Evolutionary conservation across 64 coral and sea anemone genomes (phyloP), one percentile per base, ranked within the genome.

Genomic region (Montipora foliosa): DNA sequence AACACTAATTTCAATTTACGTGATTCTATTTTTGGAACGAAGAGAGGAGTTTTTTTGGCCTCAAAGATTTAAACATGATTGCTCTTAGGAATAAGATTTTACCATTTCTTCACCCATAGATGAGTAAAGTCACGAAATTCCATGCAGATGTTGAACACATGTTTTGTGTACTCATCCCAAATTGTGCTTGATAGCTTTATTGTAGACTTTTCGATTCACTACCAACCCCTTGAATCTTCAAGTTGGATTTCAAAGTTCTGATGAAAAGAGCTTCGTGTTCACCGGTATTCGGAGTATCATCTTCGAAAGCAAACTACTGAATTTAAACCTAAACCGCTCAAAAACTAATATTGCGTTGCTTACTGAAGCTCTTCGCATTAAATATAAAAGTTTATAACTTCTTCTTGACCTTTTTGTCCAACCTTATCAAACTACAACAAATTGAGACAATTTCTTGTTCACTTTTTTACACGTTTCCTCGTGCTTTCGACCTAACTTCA

Each of bases 11-110:
- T 2, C 1, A 5, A 70, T 71, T 86, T 86, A 44, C 82, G 82
- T 86, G 82, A 86, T 86, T 72, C 66, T 86, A 70, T 86, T 86
- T 86, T 86, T 71, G 66, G 82, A 70, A 24, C 17, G 0, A 21
- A 20, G 61, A 44, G 44, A 71, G 44, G 67, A 62, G 37, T 67
- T 62, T 50, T 17, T 72, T 50, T 71, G 64, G 45, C 49, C 66
- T 67, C 82, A 86, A 86, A 86, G 82, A 86, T 86, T 86, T 72
- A 46, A 86, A 86, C 71, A 71, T 71, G 82, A 86, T 86, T 68
- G 64, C 82, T 22, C 49, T 46, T 66, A 51, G 62, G 46, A 44
- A 19, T 14, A 67, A 84, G 81, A 67, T 67, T 4, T 6, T 24
- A 84, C 44, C 20, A 57, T 49, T 47, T 44, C 29, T 76, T 47